Evolutionary conservation across 2,113 vertebrate genomes (phyloP), one percentile per base, ranked within the genome.

Genomic region (Pavo muticus): DNA sequence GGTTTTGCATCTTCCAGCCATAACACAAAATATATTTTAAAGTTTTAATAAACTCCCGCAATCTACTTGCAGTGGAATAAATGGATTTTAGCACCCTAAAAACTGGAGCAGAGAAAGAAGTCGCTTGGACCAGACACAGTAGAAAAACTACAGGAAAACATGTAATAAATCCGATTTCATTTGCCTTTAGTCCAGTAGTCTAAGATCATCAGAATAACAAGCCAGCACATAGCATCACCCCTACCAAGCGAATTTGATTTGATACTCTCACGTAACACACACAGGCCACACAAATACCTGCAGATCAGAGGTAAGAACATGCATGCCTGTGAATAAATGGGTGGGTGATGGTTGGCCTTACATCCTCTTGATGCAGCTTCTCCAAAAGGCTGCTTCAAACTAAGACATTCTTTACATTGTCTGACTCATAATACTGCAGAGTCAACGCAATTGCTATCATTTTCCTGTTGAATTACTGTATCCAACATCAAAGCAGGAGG

Each of bases 241-340:
- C 35, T 59, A 80, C 59, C n/a, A 54, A 13, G 9, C 25, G 30
- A 8, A 11, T 79, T 76, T 68, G 54, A 35, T n/a, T 54, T 32
- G 14, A 60, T 39, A 25, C 10, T 24, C 9, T 52, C 60, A 24
- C 40, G 14, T 24, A 54, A n/a, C 1, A 2, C 37, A 69, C 42
- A 60, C 6, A 35, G 27, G 3, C 6, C 29, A 48, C 1, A 0
- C 35, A 9, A 8, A 16, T 54, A 30, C 17, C 27, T 40, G 11
- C 7, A 29, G 48, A 48, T 40, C 14, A 40, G 65, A 48, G 7
- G 24, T 18, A 30, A 11, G 23, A 85, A 39, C 0, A 0, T 32
- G 15, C 30, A 12, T 48, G 21, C 5, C 27, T 77, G 27, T 32
- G 52, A 60, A 79, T 19, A 72, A 76, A 73, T 1, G 19, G 5